phyloP scores from a whole-genome alignment of 2,888 invertebrate species.

The Calliopum simillimum region DNA sequence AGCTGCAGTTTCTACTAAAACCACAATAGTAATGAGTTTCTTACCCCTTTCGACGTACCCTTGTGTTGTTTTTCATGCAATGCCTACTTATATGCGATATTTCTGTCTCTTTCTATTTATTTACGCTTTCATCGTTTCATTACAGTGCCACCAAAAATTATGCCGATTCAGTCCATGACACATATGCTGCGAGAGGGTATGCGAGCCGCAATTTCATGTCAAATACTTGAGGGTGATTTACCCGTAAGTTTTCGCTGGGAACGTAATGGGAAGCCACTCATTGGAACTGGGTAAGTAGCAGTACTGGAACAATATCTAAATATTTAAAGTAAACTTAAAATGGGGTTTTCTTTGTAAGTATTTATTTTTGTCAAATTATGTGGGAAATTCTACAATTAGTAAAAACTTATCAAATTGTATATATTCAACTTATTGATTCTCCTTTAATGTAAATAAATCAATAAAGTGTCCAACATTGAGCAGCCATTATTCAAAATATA shows the following conservation, averaged over 20 bases:
- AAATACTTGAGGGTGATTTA: slow-evolving; percentile 91
- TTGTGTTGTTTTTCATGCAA: background rate
- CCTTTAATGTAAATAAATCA: no score
- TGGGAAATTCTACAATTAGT: no score
- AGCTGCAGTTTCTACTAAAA: slow-evolving; percentile 6
- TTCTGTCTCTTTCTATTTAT: slow-evolving; percentile 18
- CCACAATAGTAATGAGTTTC: slow-evolving; percentile 46
- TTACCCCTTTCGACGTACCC: background rate
- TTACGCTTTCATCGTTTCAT: slow-evolving; percentile 12
- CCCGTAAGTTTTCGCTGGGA: slow-evolving; percentile 94
- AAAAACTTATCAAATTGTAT: no score
- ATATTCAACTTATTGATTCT: no score
- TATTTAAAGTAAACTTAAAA: no score
- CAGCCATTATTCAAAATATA: no score
- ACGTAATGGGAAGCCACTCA: slow-evolving; percentile 84
- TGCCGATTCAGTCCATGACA: slow-evolving; percentile 85
- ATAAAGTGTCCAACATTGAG: no score
- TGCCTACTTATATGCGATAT: background rate
- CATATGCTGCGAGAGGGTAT: slow-evolving; percentile 85
- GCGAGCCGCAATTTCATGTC: slow-evolving; percentile 90
- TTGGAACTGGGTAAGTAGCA: slow-evolving; percentile 70
- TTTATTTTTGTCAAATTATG: no score
- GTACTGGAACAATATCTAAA: background rate
- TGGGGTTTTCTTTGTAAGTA: no score
- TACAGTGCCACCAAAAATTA: slow-evolving; percentile 84